These are phyloP conservation scores for Melanotaenia nigrans DNA, from an alignment of 2,797 vertebrate genomes.

Conservation along the genomic window DNA sequence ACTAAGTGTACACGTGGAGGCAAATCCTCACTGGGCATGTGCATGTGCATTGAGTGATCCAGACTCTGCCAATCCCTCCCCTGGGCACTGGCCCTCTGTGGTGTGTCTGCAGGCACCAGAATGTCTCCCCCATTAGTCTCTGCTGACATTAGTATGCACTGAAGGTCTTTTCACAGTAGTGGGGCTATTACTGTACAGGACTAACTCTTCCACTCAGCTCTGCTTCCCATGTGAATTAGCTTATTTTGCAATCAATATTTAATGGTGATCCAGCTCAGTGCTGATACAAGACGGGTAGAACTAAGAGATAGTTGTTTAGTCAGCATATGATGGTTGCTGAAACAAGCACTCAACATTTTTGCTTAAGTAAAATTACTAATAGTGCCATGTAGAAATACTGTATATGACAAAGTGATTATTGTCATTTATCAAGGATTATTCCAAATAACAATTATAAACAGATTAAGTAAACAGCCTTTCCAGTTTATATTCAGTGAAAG, in stretches of 20 bases:
- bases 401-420: background rate
- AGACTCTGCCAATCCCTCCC: conserved; percentile 58
- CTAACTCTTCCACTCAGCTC: conserved; percentile 13
- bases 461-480: background rate
- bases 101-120: conserved; percentile 46
- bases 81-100: conserved; percentile 36
- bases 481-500: background rate
- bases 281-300: conserved; percentile 11
- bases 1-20: conserved; percentile 39
- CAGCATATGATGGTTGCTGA: background rate
- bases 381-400: no score
- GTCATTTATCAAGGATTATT: background rate
- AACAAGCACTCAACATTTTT: background rate
- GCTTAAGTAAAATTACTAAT: background rate
- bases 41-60: conserved; percentile 35
- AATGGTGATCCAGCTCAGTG: conserved; percentile 27
- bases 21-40: conserved; percentile 57
- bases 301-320: conserved; percentile 2
- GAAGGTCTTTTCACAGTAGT: conserved; percentile 37
- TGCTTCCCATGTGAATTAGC: conserved; percentile 34
- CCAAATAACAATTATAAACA: background rate
- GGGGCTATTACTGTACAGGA: conserved; percentile 15
- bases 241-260: conserved; percentile 63
- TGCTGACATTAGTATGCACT: conserved; percentile 58
- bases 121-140: conserved; percentile 45